These are phyloP conservation scores for Perizoma flavofasciatum DNA, from an alignment of 2,888 invertebrate species.

Conservation along the genomic window DNA sequence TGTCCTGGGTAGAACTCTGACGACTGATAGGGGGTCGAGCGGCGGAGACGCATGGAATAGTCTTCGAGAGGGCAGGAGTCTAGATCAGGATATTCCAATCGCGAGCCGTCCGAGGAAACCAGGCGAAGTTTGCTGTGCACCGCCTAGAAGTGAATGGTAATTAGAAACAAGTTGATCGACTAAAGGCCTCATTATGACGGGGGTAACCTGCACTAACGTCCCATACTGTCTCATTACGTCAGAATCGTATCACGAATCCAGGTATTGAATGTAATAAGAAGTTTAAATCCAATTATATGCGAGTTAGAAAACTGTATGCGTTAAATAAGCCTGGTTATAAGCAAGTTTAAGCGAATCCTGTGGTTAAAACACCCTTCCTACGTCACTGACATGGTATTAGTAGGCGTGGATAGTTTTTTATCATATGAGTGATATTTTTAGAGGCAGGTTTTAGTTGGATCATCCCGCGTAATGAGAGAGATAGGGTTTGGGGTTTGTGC, in stretches of 20 bases:
- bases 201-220: slow-evolving; percentile 17
- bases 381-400: no score
- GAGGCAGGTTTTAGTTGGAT: no score
- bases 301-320: no score
- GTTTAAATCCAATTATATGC: no score
- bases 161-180: neutral
- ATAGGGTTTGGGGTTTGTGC: slow-evolving; percentile 5
- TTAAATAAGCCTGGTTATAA: no score
- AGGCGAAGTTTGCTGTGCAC: slow-evolving; percentile 87
- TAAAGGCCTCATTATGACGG: slow-evolving; percentile 10
- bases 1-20: slow-evolving; percentile 79
- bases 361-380: no score
- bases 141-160: slow-evolving; percentile 58
- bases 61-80: slow-evolving; percentile 89
- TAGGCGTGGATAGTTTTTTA: no score
- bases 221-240: neutral
- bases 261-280: no score
- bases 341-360: no score
- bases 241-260: no score
- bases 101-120: slow-evolving; percentile 86
- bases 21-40: slow-evolving; percentile 74
- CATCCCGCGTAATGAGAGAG: no score
- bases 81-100: slow-evolving; percentile 86
- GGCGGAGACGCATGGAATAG: slow-evolving; percentile 87
- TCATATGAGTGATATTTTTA: no score